Base-by-base conservation (phyloP, 2,797 vertebrate species). In the Danio tinwini region DNA sequence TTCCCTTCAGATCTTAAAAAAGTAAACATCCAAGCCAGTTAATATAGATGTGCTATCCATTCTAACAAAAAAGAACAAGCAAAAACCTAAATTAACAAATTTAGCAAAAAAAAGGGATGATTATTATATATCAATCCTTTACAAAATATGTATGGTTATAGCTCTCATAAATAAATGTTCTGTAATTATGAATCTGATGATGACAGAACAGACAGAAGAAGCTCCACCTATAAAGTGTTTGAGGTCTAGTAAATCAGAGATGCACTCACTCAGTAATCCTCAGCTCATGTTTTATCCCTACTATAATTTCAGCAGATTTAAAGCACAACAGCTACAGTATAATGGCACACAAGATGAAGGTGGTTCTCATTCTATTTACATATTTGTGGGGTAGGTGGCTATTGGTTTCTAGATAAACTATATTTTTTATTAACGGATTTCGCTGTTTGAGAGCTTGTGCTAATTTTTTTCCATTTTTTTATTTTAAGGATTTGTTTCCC, bases 401-500 rank as follows among this genome's bases (percentile, higher is more conserved):
- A 67, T 5, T 9, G 4, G 37, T n/a, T 62, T 61, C 10, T 49
- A 19, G n/a, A 9, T 55, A 29, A 29, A 29, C 3, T 29, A 29
- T 29, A 29, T 0, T 8, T 53, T 53, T 9, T 4, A 9, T 40
- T 12, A 40, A 40, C 16, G 12, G 6, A 49, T 52, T 52, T 12
- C 29, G 29, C 3, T 29, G 29, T 29, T 29, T 29, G 29, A 29
- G 29, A 29, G n/a, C n/a, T n/a, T n/a, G n/a, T n/a, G n/a, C n/a
- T n/a, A n/a, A n/a, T n/a, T n/a, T n/a, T n/a, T 29, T 29, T 55
- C n/a, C n/a, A n/a, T 40, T 68, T 39, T 29, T 67, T 39, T 50
- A 5, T 74, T 74, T 29, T n/a, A 11, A 86, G 86, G 76, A 68
- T 56, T 53, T 49, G 29, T 73, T 47, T 49, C 47, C 61, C 13